phyloP scores from a whole-genome alignment of 2,888 invertebrate species.

The Scelioninae gen. 1 region DNA sequence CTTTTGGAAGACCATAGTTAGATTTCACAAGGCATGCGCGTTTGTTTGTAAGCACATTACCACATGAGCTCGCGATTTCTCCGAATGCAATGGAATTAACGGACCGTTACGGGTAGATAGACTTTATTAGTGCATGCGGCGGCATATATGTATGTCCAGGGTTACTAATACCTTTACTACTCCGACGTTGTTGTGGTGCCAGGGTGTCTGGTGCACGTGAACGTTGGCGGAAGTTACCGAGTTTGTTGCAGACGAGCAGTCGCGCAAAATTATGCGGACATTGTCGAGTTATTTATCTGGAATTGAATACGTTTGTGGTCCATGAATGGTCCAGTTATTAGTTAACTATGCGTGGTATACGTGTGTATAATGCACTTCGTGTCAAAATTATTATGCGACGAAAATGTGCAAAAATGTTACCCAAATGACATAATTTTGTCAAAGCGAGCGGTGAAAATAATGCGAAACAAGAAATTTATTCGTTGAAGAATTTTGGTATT shows the following conservation, averaged over 20 bases:
- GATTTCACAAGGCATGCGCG: constrained; percentile 36
- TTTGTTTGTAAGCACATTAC: constrained; percentile 67
- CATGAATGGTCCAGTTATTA: background rate
- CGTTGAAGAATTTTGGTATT: no score
- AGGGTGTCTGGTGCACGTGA: constrained; percentile 66
- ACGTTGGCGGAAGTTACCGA: constrained; percentile 57
- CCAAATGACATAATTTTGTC: no score
- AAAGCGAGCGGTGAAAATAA: no score
- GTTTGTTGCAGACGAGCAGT: constrained; percentile 33
- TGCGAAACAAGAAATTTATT: no score
- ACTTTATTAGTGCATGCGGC: constrained; percentile 69
- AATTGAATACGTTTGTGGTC: background rate
- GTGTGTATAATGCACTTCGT: no score
- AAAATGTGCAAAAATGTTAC: no score
- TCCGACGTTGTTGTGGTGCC: constrained; percentile 60
- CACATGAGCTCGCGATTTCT: constrained; percentile 65
- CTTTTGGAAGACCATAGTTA: background rate
- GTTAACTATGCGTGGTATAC: no score
- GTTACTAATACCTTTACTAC: constrained; percentile 59
- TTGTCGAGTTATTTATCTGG: background rate
- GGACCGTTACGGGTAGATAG: constrained; percentile 67
- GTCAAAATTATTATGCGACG: no score
- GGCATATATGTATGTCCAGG: constrained; percentile 51
- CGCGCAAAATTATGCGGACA: constrained; percentile 1
- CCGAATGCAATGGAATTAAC: constrained; percentile 70